A percentile compares a stretch with the other conserved stretches of the same genome.
Conservation (phyloP, 2,113 vertebrate genomes). For the Phoenicopterus ruber region DNA sequence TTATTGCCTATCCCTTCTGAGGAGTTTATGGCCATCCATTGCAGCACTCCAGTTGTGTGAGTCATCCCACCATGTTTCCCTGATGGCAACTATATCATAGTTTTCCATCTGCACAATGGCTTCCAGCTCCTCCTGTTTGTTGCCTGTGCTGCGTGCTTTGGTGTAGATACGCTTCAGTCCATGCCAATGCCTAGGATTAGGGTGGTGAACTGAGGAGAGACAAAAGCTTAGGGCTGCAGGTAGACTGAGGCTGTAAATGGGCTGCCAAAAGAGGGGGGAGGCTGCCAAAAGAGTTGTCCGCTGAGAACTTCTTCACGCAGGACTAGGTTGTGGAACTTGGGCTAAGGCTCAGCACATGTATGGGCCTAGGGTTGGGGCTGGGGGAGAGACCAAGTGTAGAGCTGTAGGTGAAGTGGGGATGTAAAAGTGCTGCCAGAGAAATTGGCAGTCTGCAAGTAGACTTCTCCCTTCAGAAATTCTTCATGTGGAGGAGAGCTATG, state of each 20-base stretch:
- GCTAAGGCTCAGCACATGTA: neutral
- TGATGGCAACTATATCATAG: too few species aligned
- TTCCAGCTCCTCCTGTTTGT: too few species aligned
- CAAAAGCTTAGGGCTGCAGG: neutral
- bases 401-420: neutral
- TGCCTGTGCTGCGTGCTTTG: too few species aligned
- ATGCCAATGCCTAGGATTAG: neutral
- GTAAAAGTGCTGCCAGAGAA: neutral
- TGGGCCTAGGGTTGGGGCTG: neutral
- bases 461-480: neutral
- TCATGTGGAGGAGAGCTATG: rapidly evolving
- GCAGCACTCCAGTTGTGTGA: too few species aligned
- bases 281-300: neutral
- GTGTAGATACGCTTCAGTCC: neutral
- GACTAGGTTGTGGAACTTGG: neutral
- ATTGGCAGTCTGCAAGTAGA: neutral
- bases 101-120: too few species aligned
- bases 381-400: neutral
- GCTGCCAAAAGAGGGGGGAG: neutral
- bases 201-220: neutral
- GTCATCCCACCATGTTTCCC: too few species aligned
- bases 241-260: neutral
- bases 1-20: too few species aligned
- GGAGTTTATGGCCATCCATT: too few species aligned
- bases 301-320: neutral